phyloP scores from a whole-genome alignment of 2,113 vertebrate species.

The Chitala chitala region DNA sequence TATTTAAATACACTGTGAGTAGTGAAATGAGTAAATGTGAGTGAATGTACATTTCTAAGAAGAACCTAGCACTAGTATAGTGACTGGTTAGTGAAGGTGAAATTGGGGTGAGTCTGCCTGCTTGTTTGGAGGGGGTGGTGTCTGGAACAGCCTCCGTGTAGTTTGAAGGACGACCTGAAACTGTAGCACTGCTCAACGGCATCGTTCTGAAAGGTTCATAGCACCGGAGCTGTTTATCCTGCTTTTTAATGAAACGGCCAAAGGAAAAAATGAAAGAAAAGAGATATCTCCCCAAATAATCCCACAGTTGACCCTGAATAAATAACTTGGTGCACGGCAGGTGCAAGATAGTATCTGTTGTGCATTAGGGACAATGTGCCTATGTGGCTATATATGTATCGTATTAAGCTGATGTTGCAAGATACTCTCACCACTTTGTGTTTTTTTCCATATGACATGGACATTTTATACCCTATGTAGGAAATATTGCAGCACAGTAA shows the following conservation, averaged over 20 bases:
- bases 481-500: neutral
- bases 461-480: neutral
- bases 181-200: too few species aligned
- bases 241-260: neutral
- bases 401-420: constrained; percentile 7
- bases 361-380: neutral
- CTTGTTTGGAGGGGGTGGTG: too few species aligned
- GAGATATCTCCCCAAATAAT: neutral
- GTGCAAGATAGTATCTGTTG: constrained; percentile 3
- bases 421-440: neutral
- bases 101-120: too few species aligned
- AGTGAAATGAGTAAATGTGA: constrained; percentile 14
- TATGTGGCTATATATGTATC: neutral
- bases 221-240: neutral
- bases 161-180: too few species aligned
- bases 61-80: too few species aligned
- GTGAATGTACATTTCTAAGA: constrained; percentile 27
- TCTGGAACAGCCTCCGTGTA: too few species aligned
- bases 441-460: neutral
- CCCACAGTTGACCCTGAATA: neutral
- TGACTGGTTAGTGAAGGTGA: too few species aligned
- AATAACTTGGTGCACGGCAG: neutral
- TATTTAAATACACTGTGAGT: neutral
- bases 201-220: neutral
- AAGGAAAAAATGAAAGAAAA: constrained; percentile 1